These are phyloP conservation scores for Sicus ferrugineus DNA, from an alignment of 2,888 invertebrate species.

Conservation along the genomic window DNA sequence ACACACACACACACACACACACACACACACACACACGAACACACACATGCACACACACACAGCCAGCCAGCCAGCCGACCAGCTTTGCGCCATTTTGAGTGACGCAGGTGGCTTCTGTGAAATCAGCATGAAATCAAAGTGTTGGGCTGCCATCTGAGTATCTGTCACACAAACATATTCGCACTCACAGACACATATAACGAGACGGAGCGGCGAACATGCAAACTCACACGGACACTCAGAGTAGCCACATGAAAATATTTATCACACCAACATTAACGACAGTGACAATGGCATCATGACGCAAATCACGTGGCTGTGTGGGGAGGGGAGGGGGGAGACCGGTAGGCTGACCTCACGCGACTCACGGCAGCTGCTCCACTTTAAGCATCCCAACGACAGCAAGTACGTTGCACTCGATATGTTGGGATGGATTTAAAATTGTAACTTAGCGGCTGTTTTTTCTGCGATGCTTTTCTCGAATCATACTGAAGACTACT, in stretches of 20 bases:
- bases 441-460: slow-evolving; percentile 7
- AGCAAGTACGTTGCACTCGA: neutral
- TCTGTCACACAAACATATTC: neutral
- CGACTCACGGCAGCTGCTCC: too few relatives aligned
- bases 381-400: too few relatives aligned
- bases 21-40: too few relatives aligned
- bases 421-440: neutral
- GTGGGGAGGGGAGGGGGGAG: too few relatives aligned
- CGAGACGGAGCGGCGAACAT: neutral
- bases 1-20: too few relatives aligned
- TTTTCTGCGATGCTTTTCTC: neutral
- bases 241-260: slow-evolving; percentile 4
- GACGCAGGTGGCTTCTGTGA: slow-evolving; percentile 1
- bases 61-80: neutral
- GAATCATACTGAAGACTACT: neutral
- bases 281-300: slow-evolving; percentile 14
- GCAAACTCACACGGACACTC: neutral
- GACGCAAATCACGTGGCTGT: too few relatives aligned
- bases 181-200: neutral
- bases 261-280: slow-evolving; percentile 2
- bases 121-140: slow-evolving; percentile 14
- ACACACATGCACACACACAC: too few relatives aligned
- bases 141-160: neutral
- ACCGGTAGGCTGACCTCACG: too few relatives aligned
- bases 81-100: neutral